Conservation (phyloP, 2,113 vertebrate species). For the Carassius carassius region DNA sequence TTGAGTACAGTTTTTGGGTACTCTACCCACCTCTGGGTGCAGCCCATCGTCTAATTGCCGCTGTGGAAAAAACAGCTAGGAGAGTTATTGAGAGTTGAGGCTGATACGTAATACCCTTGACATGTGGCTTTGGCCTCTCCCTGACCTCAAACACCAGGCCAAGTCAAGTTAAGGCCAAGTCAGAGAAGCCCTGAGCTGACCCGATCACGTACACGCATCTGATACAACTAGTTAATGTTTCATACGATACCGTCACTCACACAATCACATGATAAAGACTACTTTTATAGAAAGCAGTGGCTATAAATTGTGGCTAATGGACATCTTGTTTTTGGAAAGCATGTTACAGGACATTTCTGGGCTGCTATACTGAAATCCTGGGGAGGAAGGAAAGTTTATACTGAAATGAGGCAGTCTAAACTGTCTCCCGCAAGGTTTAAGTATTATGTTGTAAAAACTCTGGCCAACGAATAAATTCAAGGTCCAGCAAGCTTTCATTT, state of each 20-base stretch:
- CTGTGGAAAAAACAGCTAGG: neutral
- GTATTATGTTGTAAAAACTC: conserved; percentile 33
- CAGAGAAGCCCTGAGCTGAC: neutral
- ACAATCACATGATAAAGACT: neutral
- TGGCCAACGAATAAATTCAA: conserved; percentile 11
- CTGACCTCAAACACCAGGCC: neutral
- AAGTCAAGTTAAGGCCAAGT: conserved; percentile 20
- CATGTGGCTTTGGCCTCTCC: neutral
- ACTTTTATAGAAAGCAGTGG: neutral
- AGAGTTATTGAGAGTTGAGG: conserved; percentile 11
- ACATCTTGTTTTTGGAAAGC: neutral
- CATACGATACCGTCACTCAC: neutral
- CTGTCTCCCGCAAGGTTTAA: conserved; percentile 29
- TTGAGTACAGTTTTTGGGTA: no score
- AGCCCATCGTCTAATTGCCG: neutral
- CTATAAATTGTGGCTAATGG: neutral
- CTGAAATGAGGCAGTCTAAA: conserved; percentile 13
- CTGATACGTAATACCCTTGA: conserved; percentile 13
- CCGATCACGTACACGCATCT: neutral
- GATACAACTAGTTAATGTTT: neutral
- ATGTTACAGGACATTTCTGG: conserved; percentile 16
- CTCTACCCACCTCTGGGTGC: no score
- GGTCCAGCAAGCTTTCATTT: neutral
- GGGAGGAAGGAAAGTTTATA: conserved; percentile 10
- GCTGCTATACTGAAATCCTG: conserved; percentile 12